Conservation (phyloP, 2,888 invertebrate species). For the Apantesis nais region DNA sequence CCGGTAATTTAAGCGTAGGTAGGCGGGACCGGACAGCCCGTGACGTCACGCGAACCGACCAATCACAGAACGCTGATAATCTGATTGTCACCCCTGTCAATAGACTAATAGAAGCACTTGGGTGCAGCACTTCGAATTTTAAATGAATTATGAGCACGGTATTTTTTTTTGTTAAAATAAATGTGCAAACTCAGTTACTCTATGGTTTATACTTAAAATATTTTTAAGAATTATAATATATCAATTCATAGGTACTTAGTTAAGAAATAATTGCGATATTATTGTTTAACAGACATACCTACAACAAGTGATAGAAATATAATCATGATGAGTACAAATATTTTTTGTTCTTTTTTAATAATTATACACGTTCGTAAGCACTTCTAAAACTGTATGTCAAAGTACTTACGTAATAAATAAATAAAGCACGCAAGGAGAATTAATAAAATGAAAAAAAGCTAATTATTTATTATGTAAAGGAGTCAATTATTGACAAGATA, state of each 20-base stretch:
- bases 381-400: too few relatives aligned
- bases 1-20: conserved; percentile 61
- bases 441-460: neutral
- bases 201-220: neutral
- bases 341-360: too few relatives aligned
- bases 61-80: conserved; percentile 63
- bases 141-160: neutral
- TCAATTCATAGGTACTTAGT: too few relatives aligned
- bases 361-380: too few relatives aligned
- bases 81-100: conserved; percentile 72
- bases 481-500: too few relatives aligned
- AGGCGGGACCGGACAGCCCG: conserved; percentile 68
- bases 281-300: too few relatives aligned
- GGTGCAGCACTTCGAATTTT: conserved; percentile 18
- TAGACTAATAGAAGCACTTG: conserved; percentile 38
- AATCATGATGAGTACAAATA: too few relatives aligned
- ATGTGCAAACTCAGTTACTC: neutral
- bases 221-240: neutral
- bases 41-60: conserved; percentile 74
- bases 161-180: neutral
- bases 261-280: too few relatives aligned
- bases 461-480: too few relatives aligned
- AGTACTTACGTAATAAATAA: too few relatives aligned
- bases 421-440: too few relatives aligned
- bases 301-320: too few relatives aligned